Conservation (phyloP, 2,888 invertebrate genomes). For the Tenodera sinensis region DNA sequence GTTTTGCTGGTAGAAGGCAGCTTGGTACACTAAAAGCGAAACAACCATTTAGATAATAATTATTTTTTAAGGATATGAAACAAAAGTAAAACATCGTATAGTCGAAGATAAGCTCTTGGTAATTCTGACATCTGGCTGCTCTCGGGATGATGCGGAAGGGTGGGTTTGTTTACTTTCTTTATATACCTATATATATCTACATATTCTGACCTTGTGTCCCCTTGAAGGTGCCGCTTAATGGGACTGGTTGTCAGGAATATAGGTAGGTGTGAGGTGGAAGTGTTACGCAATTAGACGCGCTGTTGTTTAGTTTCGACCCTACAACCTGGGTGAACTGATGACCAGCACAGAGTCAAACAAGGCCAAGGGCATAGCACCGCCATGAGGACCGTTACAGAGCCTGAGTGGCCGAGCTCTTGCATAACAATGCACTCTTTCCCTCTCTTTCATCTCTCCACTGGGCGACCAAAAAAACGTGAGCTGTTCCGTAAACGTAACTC, state of each 20-base stretch:
- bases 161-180: neutral
- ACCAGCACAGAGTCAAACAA: neutral
- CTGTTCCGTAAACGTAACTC: neutral
- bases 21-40: too few relatives aligned
- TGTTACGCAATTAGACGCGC: neutral
- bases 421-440: neutral
- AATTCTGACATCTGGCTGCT: neutral
- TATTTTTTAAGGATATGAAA: too few relatives aligned
- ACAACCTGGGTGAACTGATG: neutral
- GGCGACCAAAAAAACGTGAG: neutral
- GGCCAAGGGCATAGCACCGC: neutral
- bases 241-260: neutral
- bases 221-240: neutral
- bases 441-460: neutral
- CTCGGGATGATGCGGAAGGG: neutral
- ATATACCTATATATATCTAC: neutral
- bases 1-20: too few relatives aligned
- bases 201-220: neutral
- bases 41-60: too few relatives aligned
- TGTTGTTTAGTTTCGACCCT: neutral
- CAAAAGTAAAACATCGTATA: too few relatives aligned
- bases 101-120: too few relatives aligned
- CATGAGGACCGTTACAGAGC: neutral
- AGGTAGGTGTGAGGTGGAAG: neutral
- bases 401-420: neutral